Evolutionary conservation across 2,797 vertebrate genomes (phyloP).

Genomic region (Ara ararauna): DNA sequence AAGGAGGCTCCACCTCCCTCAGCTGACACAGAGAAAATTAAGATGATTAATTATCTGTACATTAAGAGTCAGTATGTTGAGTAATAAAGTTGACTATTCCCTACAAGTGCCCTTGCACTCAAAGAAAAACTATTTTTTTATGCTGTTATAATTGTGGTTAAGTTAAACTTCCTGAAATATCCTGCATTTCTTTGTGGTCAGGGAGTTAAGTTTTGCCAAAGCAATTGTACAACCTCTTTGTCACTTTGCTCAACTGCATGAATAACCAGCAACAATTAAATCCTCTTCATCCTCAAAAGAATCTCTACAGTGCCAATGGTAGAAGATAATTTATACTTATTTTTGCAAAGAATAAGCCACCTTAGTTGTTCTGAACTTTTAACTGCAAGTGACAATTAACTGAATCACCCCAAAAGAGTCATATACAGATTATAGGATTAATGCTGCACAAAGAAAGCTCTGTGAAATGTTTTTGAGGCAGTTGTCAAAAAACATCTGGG

Average conservation of each 20-base stretch:
- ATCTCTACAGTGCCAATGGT: neutral
- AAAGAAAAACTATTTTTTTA: neutral
- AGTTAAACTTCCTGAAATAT: neutral
- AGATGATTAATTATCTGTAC: neutral
- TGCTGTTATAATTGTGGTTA: neutral
- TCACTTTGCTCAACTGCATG: neutral
- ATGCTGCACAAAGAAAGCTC: neutral
- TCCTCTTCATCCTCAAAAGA: neutral
- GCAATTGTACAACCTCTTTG: neutral
- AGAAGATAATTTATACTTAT: neutral
- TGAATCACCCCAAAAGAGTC: neutral
- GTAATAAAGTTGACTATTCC: neutral
- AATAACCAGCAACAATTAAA: conserved; percentile 10
- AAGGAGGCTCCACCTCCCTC: neutral
- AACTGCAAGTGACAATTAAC: neutral
- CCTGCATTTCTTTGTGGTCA: neutral
- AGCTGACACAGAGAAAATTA: neutral
- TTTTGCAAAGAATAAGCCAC: neutral
- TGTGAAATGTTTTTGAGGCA: neutral
- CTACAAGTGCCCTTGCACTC: neutral
- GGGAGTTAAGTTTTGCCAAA: neutral
- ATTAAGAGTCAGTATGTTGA: neutral
- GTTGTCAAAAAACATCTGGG: neutral
- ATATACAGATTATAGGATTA: neutral
- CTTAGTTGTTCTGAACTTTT: neutral